Evolutionary conservation across 1,140 invertebrate species (phyloP).

Genomic region (Oscheius sp.): DNA sequence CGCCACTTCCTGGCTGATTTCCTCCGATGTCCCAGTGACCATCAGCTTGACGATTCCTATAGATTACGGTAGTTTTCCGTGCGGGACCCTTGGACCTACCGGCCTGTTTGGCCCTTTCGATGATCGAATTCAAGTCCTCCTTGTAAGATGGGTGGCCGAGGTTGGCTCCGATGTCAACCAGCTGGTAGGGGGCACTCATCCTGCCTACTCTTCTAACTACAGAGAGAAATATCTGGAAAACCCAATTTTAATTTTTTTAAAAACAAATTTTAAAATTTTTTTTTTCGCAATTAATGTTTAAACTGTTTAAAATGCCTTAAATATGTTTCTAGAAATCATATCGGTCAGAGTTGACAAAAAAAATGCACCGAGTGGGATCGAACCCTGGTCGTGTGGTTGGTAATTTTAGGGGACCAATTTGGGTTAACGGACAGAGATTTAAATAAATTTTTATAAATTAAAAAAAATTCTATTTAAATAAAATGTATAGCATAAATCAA

Average conservation of each 20-base stretch:
- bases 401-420: no score
- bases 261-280: no score
- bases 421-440: no score
- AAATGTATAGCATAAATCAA: no score
- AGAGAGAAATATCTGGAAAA: not conserved
- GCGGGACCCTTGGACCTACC: slow-evolving; percentile 65
- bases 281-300: no score
- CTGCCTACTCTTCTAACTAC: not conserved
- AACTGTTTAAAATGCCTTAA: no score
- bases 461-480: no score
- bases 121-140: slow-evolving; percentile 84
- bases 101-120: slow-evolving; percentile 85
- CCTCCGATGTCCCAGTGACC: slow-evolving; percentile 41
- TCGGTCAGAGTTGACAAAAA: no score
- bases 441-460: no score
- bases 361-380: no score
- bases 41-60: slow-evolving; percentile 42
- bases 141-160: slow-evolving; percentile 89
- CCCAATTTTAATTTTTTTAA: not conserved
- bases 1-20: slow-evolving; percentile 40
- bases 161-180: slow-evolving; percentile 89
- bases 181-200: slow-evolving; percentile 37
- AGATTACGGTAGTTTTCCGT: slow-evolving; percentile 18
- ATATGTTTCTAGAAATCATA: no score
- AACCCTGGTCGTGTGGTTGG: no score